Base-by-base conservation (phyloP, 2,888 invertebrate genomes). In the Dryobotodes eremita region DNA sequence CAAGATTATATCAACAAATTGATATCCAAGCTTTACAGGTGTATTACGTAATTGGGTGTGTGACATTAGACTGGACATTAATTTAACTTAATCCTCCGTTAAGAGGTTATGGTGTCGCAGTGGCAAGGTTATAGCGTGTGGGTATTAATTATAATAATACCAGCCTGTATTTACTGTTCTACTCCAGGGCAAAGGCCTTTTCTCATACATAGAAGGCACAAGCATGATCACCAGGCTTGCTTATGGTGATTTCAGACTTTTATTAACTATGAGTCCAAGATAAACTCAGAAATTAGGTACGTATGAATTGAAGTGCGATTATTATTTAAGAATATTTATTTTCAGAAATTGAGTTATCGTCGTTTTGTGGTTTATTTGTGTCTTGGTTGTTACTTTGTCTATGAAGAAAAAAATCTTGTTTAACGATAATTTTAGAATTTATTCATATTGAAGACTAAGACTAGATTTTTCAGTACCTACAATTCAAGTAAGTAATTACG, bases 11-110 rank as follows among this genome's bases (percentile, higher is more conserved):
- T 31, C 50, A 31, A 61, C 42, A 57, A 80, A 73, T 71, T 80
- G 69, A 69, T 71, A 73, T 48, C 46, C n/a, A 13, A 72, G 64
- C 57, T 59, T 84, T 79, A 74, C 46, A 50, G 5, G 46, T 61
- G 42, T 75, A 10, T 36, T 13, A 55, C 26, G 23, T 66, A 71
- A 83, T 71, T 79, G 50, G 26, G 31, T 70, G 61, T 31, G 53
- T 50, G 48, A 46, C 3, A 46, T 75, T 48, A 10, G 2, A 36
- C 17, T 26, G 17, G 46, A 20, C 13, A 77, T 76, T 69, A 59
- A 68, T 80, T 66, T 71, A 71, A 74, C 42, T 68, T 62, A 42
- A 66, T n/a, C 36, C 46, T 48, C 26, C 4, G 17, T 57, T 15
- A 53, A 42, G 26, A 70, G 50, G 48, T 70, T 23, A 53, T 17